Conservation (phyloP, 2,797 vertebrate species). For the Cossypha caffra region DNA sequence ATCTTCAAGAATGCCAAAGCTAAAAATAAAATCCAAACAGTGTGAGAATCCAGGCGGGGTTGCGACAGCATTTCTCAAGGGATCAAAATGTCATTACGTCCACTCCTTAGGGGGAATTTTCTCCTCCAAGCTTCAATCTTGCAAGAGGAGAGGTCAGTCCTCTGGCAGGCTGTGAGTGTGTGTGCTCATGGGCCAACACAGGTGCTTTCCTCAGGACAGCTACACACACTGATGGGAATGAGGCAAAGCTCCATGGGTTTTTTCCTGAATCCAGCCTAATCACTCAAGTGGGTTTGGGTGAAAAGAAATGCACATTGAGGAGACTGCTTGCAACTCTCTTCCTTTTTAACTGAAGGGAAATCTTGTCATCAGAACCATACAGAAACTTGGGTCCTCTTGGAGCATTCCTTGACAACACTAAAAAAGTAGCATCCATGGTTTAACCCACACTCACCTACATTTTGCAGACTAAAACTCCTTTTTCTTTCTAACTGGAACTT, state of each 20-base stretch:
- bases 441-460: neutral
- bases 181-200: neutral
- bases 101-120: conserved; percentile 5
- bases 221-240: neutral
- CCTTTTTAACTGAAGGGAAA: neutral
- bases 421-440: neutral
- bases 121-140: neutral
- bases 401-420: neutral
- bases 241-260: neutral
- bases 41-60: conserved; percentile 15
- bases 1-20: neutral
- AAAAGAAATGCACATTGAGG: neutral
- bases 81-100: neutral
- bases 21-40: conserved; percentile 37
- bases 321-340: neutral
- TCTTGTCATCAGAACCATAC: neutral
- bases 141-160: neutral
- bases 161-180: neutral
- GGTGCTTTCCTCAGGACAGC: neutral
- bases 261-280: neutral
- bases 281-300: neutral
- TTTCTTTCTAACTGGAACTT: neutral
- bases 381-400: neutral
- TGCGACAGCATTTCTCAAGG: neutral
- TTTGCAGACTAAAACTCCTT: neutral